phyloP scores from a whole-genome alignment of 2,888 invertebrate species.

The Odontocerum albicorne region DNA sequence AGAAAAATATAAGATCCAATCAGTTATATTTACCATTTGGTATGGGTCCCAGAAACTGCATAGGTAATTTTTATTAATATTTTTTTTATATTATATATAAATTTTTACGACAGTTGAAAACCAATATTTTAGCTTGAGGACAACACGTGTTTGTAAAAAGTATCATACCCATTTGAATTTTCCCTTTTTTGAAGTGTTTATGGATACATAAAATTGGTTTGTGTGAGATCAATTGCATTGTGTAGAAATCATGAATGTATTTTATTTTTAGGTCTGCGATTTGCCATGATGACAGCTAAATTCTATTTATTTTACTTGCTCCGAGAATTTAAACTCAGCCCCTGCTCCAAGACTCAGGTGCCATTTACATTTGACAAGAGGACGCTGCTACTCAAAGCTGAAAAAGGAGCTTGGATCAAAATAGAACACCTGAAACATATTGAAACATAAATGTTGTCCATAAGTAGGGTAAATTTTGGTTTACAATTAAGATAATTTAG shows the following conservation, averaged over 20 bases:
- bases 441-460: too few relatives aligned
- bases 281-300: constrained; percentile 57
- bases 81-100: too few relatives aligned
- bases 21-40: constrained; percentile 59
- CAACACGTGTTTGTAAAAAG: too few relatives aligned
- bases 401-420: constrained; percentile 49
- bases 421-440: constrained; percentile 39
- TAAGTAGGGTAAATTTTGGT: too few relatives aligned
- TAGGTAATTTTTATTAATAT: constrained; percentile 51
- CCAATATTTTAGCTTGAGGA: too few relatives aligned
- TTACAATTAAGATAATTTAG: too few relatives aligned
- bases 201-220: too few relatives aligned
- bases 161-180: too few relatives aligned
- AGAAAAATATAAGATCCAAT: constrained; percentile 52
- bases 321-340: constrained; percentile 49
- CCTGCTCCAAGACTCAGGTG: constrained; percentile 47
- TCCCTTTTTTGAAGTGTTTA: not conserved
- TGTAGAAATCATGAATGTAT: too few relatives aligned
- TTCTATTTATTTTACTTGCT: constrained; percentile 51
- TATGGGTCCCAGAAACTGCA: constrained; percentile 55
- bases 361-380: constrained; percentile 47
- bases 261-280: constrained; percentile 51
- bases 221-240: too few relatives aligned
- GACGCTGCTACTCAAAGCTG: constrained; percentile 47
- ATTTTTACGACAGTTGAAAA: too few relatives aligned